Base-by-base conservation (phyloP, 2,797 vertebrate species). In the Petrocephalus schoutedeni region DNA sequence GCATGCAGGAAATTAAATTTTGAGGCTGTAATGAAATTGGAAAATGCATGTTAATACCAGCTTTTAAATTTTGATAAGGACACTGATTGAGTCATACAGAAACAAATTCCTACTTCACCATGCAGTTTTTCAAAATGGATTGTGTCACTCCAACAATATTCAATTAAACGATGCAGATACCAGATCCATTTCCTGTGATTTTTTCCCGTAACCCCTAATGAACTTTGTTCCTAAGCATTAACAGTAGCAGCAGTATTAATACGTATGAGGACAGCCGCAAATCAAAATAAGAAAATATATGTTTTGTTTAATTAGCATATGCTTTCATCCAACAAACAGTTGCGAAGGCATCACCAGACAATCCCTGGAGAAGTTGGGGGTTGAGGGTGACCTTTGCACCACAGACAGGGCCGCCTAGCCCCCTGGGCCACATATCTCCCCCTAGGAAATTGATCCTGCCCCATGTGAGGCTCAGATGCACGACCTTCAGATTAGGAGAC, bases 171-270 rank as follows among this genome's bases (percentile, higher is more conserved):
- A 88, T 58, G 23, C 57, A 45, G 53, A 80, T 21, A 0, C 86
- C 54, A 86, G 89, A 1, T 49, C 57, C 82, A 86, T 86, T 45
- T 32, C 36, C 9, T 1, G 12, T 1, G 54, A 64, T 58, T 7
- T 8, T 53, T 86, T 85, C 1, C 1, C 74, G 23, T 16, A 61
- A 82, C 88, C 21, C 67, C 56, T 54, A 36, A 51, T n/a, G 51
- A 90, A 90, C 49, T 88, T 92, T 87, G 88, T 89, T 90, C 90
- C 67, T 91, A 61, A 90, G 74, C 85, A 90, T 82, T 58, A 19
- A 90, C 1, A n/a, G 36, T 92, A 87, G 45, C 84, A 57, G 82
- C 0, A 82, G 12, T 77, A 85, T 1, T 51, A 89, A 91, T 90
- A 90, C 51, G 51, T 89, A 1, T n/a, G 28, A 57, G 85, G 86